Evolutionary conservation across 2,113 vertebrate genomes (phyloP).

Genomic region (Prunella himalayana): DNA sequence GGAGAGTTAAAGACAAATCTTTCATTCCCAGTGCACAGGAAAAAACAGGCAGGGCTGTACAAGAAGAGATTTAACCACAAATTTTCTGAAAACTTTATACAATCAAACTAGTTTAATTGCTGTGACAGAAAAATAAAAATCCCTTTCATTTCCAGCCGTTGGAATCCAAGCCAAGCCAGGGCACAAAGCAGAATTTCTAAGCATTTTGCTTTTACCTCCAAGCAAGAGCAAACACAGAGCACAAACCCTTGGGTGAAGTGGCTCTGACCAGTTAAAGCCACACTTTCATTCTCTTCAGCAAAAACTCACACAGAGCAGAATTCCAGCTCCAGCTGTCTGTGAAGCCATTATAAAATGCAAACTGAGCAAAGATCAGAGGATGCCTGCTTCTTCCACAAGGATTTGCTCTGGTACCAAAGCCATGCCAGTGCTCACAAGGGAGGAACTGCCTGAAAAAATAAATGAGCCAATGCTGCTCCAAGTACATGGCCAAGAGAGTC

Average conservation of each 20-base stretch:
- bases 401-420: background rate
- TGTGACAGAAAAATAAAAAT: background rate
- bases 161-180: background rate
- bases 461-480: background rate
- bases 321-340: background rate
- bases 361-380: background rate
- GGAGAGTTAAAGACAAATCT: background rate
- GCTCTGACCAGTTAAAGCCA: background rate
- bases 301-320: background rate
- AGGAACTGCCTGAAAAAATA: background rate
- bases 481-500: background rate
- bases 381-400: background rate
- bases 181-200: background rate
- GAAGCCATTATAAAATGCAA: background rate
- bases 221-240: background rate
- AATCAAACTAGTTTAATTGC: background rate
- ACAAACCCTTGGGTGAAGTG: background rate
- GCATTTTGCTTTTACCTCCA: background rate
- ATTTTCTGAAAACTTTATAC: background rate
- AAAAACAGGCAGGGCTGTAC: background rate
- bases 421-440: background rate
- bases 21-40: background rate
- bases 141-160: background rate
- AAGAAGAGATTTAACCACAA: background rate
- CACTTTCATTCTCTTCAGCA: background rate